Evolutionary conservation across 2,113 vertebrate genomes (phyloP), one percentile per base, ranked within the genome.

Genomic region (Rhodinocichla rosea): DNA sequence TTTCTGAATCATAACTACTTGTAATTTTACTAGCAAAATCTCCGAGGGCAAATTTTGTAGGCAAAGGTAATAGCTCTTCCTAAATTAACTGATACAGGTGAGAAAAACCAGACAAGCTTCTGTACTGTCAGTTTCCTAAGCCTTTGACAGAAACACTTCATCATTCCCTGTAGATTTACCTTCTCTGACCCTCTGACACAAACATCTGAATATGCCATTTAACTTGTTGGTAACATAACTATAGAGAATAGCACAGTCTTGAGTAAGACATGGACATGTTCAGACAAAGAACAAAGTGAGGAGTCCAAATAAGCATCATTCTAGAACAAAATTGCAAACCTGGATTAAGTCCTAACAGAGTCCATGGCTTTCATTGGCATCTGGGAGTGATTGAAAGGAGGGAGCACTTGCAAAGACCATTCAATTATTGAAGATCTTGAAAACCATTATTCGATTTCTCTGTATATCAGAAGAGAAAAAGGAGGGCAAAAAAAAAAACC

Each of bases 401-500:
- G 16, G 13, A 77, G 24, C 47, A 42, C 17, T 80, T 74, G 52
- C 13, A 91, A 83, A 80, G n/a, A 75, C 39, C 33, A 47, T 68
- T 92, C 15, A 27, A 15, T n/a, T 70, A 90, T 1, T 60, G 45
- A 78, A 73, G 14, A 69, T n/a, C 28, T 47, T 74, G 32, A 35
- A 91, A 84, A 74, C 6, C 26, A 27, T 44, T 85, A 53, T 52
- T 65, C 13, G 37, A 11, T 37, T 62, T 93, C 39, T 40, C n/a
- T 65, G 6, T 53, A 1, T 57, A 69, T n/a, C n/a, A 40, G 23
- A 4, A 5, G 35, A 91, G 23, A 60, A 82, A 42, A 27, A 50
- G 4, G 13, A 35, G 7, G 17, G 4, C 0, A 1, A 4, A 32
- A 27, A 45, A 45, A 79, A 74, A 21, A 2, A 6, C 14, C 0